A percentile compares a stretch with the other conserved stretches of the same genome.
Conservation (phyloP, 2,113 vertebrate species). For the Pelecanus crispus region DNA sequence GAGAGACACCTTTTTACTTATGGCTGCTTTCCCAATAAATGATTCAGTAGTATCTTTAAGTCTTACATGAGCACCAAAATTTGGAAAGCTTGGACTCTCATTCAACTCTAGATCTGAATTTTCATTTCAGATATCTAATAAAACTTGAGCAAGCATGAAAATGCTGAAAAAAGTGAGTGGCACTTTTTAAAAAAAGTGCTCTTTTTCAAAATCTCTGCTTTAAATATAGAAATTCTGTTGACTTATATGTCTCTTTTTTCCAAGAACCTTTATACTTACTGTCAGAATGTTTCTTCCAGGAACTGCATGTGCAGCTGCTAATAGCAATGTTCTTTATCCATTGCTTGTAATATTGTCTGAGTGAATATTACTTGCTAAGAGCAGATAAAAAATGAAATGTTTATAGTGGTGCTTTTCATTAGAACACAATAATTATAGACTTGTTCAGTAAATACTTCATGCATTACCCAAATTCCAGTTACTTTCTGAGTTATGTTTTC, state of each 20-base stretch:
- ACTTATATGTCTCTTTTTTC: neutral
- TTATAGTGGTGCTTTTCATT: neutral
- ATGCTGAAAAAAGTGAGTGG: rapidly evolving
- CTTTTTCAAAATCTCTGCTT: neutral
- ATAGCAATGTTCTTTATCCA: neutral
- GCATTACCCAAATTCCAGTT: neutral
- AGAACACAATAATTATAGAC: neutral
- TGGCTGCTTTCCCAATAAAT: neutral
- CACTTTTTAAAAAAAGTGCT: neutral
- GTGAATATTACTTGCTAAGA: neutral
- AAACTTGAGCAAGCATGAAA: neutral
- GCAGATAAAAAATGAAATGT: neutral
- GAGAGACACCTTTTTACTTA: neutral
- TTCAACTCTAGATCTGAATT: neutral
- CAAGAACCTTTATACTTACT: neutral
- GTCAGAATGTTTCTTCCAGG: neutral
- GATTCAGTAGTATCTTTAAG: neutral
- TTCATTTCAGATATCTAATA: neutral
- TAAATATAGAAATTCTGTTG: neutral
- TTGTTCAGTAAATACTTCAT: neutral
- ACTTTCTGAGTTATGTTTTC: neutral
- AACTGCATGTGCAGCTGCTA: neutral
- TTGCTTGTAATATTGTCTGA: neutral
- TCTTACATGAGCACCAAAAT: neutral
- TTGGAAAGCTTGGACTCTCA: neutral